These are phyloP conservation scores for Emys orbicularis DNA, from an alignment of 2,797 vertebrate genomes.

Conservation along the genomic window DNA sequence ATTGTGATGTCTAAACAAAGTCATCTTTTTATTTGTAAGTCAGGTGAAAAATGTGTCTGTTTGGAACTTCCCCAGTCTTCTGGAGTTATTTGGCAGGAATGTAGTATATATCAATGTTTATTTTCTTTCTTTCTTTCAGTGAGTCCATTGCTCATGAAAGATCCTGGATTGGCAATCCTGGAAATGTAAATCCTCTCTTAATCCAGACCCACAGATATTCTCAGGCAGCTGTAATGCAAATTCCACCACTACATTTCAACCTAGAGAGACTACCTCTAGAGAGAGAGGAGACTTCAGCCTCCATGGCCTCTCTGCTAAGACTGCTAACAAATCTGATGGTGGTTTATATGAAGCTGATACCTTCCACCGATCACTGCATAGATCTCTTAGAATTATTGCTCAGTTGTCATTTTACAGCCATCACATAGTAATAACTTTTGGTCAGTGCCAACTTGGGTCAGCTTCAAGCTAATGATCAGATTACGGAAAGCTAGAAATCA, in stretches of 20 bases:
- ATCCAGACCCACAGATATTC: not conserved
- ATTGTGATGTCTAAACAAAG: constrained; percentile 59
- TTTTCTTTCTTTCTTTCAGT: constrained; percentile 31
- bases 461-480: not conserved
- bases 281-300: not conserved
- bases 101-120: constrained; percentile 30
- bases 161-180: constrained; percentile 32
- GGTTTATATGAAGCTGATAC: not conserved
- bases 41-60: constrained; percentile 58
- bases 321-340: not conserved
- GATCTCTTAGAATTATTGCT: not conserved
- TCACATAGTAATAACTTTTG: fast-evolving
- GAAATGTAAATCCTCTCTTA: constrained; percentile 39
- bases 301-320: not conserved
- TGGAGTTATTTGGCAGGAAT: constrained; percentile 75
- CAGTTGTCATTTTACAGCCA: not conserved
- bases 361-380: not conserved
- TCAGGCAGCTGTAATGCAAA: not conserved
- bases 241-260: constrained; percentile 2
- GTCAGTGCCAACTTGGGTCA: not conserved
- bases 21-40: constrained; percentile 57
- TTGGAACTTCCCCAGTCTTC: not conserved
- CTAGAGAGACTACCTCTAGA: not conserved
- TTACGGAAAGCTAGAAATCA: not conserved
- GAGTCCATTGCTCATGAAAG: constrained; percentile 32